Conservation (phyloP, 1,140 invertebrate genomes). For the Anadara kagoshimensis region DNA sequence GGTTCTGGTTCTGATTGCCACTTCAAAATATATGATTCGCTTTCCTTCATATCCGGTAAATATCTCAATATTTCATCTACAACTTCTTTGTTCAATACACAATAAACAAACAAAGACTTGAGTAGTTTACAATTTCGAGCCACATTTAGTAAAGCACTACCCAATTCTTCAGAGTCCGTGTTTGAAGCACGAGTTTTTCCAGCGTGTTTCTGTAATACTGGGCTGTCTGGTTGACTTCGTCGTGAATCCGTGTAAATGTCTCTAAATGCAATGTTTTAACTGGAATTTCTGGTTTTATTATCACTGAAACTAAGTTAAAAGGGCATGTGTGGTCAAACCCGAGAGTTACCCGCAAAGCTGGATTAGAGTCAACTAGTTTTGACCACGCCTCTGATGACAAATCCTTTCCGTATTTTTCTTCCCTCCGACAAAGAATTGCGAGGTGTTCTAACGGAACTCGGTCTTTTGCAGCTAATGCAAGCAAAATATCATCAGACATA, state of each 20-base stretch:
- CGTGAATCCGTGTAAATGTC: conserved; percentile 61
- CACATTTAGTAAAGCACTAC: conserved; percentile 52
- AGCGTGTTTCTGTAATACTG: conserved; percentile 56
- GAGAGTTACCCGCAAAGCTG: conserved; percentile 57
- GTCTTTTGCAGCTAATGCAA: conserved; percentile 45
- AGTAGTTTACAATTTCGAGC: conserved; percentile 46
- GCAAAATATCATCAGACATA: conserved; percentile 58
- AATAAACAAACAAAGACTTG: conserved; percentile 57
- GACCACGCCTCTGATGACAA: conserved; percentile 56
- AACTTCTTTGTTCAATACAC: conserved; percentile 52
- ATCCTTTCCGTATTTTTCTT: conserved; percentile 58
- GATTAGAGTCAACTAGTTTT: conserved; percentile 38
- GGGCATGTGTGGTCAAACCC: conserved; percentile 66
- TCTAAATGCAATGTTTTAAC: conserved; percentile 58
- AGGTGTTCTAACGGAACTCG: conserved; percentile 48
- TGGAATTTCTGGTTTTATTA: conserved; percentile 65
- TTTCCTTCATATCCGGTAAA: conserved; percentile 51
- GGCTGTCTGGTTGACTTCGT: conserved; percentile 57
- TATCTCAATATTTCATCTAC: conserved; percentile 55
- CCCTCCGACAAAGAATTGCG: conserved; percentile 55
- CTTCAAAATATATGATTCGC: conserved; percentile 60
- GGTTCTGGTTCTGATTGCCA: conserved; percentile 54
- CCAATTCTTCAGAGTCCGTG: conserved; percentile 51
- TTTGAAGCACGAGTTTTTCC: conserved; percentile 57
- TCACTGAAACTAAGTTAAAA: conserved; percentile 47